These are phyloP conservation scores for Silurus asotus DNA, from an alignment of 2,113 vertebrate genomes.

Conservation along the genomic window DNA sequence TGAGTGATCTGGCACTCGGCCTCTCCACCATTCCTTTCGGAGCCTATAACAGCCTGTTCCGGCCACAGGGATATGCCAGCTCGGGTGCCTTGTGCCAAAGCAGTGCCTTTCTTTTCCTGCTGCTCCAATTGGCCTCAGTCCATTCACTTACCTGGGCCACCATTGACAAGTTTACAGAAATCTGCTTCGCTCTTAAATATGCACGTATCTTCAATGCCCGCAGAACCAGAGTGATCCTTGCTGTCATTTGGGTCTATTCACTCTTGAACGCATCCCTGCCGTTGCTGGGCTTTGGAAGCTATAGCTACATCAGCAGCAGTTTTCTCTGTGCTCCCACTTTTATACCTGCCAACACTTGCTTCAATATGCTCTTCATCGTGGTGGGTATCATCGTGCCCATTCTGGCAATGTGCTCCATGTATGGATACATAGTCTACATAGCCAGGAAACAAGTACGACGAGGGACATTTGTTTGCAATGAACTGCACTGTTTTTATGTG, in stretches of 20 bases:
- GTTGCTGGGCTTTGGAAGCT: slow-evolving; percentile 69
- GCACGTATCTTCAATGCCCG: slow-evolving; percentile 61
- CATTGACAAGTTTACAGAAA: slow-evolving; percentile 68
- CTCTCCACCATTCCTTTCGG: slow-evolving; percentile 62
- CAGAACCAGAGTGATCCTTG: slow-evolving; percentile 58
- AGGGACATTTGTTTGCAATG: slow-evolving; percentile 76
- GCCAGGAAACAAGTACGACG: slow-evolving; percentile 69
- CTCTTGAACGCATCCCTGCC: slow-evolving; percentile 63
- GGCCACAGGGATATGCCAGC: slow-evolving; percentile 35
- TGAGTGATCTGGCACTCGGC: slow-evolving; percentile 72
- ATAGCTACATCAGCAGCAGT: slow-evolving; percentile 62
- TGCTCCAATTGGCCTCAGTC: slow-evolving; percentile 72
- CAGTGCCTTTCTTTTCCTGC: slow-evolving; percentile 66
- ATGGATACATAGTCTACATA: slow-evolving; percentile 67
- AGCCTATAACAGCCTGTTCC: slow-evolving; percentile 62
- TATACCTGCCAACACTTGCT: slow-evolving; percentile 49
- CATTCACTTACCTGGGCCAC: slow-evolving; percentile 71
- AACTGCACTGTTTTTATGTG: slow-evolving; percentile 76
- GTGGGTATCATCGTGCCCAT: slow-evolving; percentile 62
- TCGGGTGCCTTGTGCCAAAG: slow-evolving; percentile 63
- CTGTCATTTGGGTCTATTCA: slow-evolving; percentile 65
- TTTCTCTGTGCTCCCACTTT: slow-evolving; percentile 68
- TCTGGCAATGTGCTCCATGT: slow-evolving; percentile 64
- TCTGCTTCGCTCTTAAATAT: slow-evolving; percentile 73
- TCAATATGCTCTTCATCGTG: slow-evolving; percentile 61